Percentiles rank a stretch among this genome's conserved stretches.
These are phyloP conservation scores for Bombus pyrosoma DNA, from an alignment of 1,140 invertebrate species.

Conservation along the genomic window DNA sequence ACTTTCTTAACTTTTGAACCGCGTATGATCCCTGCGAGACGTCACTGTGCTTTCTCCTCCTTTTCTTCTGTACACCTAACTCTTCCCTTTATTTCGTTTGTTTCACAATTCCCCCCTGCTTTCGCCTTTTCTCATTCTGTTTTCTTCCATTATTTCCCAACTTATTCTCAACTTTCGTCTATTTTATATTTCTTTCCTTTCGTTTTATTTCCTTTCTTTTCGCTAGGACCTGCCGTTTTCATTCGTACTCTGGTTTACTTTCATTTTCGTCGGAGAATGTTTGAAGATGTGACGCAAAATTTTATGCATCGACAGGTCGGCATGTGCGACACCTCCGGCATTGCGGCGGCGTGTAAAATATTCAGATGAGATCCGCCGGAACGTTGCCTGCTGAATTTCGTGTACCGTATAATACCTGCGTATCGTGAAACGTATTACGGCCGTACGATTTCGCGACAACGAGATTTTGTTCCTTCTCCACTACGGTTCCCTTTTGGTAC, in stretches of 20 bases:
- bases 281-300: slow-evolving; percentile 62
- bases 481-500: background rate
- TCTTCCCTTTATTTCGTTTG: slow-evolving; percentile 5
- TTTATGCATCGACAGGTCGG: slow-evolving; percentile 63
- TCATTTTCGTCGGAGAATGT: slow-evolving; percentile 50
- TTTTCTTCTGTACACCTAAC: too few relatives aligned
- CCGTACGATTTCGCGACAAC: slow-evolving; percentile 35
- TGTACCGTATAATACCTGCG: slow-evolving; percentile 31
- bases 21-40: slow-evolving; percentile 44
- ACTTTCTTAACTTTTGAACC: slow-evolving; percentile 52
- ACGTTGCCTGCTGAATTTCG: slow-evolving; percentile 41
- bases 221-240: background rate
- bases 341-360: slow-evolving; percentile 62
- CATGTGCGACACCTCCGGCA: slow-evolving; percentile 55
- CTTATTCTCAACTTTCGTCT: background rate
- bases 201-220: background rate
- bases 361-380: slow-evolving; percentile 66
- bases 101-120: background rate
- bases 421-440: slow-evolving; percentile 44
- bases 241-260: background rate
- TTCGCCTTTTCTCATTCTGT: background rate
- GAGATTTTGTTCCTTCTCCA: slow-evolving; percentile 26
- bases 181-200: background rate
- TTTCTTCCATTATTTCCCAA: background rate
- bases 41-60: background rate